A percentile compares a stretch with the other conserved stretches of the same genome.
phyloP scores from a whole-genome alignment of 2,888 invertebrate genomes.

The Allolobophora icterica region DNA sequence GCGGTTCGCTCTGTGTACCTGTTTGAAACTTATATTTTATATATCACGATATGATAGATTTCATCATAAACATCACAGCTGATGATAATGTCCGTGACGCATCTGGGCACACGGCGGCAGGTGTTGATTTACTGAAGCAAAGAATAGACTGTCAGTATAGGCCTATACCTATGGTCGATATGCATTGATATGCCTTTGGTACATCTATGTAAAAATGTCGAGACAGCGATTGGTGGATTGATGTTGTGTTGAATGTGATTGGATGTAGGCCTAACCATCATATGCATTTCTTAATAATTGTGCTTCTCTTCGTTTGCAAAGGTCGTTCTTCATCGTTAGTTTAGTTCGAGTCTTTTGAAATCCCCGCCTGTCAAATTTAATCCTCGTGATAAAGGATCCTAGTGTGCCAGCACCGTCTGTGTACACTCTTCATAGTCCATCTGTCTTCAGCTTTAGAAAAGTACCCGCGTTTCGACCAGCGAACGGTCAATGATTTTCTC shows the following conservation, averaged over 20 bases:
- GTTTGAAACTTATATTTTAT: neutral
- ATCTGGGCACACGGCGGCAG: neutral
- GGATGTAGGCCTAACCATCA: neutral
- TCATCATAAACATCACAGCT: neutral
- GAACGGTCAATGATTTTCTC: too few species aligned
- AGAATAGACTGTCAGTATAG: too few species aligned
- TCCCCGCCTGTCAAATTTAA: neutral
- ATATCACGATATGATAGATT: neutral
- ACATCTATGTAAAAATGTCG: too few species aligned
- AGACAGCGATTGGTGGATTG: neutral
- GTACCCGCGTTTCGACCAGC: too few species aligned
- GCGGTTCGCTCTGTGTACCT: neutral
- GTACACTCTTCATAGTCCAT: neutral
- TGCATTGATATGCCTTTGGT: too few species aligned
- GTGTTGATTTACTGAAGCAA: neutral
- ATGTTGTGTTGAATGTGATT: neutral
- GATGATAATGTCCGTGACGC: neutral
- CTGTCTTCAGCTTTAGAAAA: neutral
- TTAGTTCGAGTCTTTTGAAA: neutral
- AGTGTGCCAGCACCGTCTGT: neutral
- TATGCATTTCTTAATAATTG: neutral
- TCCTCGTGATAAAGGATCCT: neutral
- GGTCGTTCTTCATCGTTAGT: slow-evolving; percentile 8
- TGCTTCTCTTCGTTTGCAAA: neutral
- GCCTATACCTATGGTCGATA: too few species aligned